Evolutionary conservation across 2,888 invertebrate species (phyloP).

Genomic region (Pantelozetes paolii): DNA sequence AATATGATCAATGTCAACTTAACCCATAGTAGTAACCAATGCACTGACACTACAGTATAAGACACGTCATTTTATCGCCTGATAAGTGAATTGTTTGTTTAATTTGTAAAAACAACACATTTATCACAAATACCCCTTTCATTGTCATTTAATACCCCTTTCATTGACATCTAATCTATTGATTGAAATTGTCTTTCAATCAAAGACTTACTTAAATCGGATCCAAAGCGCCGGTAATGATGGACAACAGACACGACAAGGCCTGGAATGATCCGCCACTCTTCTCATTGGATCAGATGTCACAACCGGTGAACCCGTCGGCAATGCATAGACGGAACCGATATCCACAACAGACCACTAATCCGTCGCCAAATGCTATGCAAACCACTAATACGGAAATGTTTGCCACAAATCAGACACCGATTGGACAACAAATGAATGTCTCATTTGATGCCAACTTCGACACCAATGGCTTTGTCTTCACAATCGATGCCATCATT

Average conservation of each 20-base stretch:
- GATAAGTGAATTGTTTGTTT: no score
- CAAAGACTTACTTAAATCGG: not conserved
- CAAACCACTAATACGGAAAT: no score
- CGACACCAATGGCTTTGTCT: not conserved
- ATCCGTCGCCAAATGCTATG: no score
- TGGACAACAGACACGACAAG: constrained; percentile 34
- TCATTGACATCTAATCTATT: no score
- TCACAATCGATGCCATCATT: not conserved
- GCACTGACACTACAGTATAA: no score
- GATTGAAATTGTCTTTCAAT: not conserved
- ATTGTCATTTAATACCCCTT: no score
- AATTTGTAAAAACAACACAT: no score
- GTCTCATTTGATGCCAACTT: not conserved
- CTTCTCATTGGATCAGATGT: constrained; percentile 42
- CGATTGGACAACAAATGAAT: not conserved
- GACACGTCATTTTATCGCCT: no score
- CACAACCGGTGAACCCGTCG: constrained; percentile 9
- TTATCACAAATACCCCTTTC: no score
- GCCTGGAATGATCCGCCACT: constrained; percentile 43
- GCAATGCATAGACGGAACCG: constrained; percentile 19
- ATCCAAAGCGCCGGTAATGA: not conserved
- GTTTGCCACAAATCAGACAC: not conserved
- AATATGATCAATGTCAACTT: no score
- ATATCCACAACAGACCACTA: constrained; percentile 30
- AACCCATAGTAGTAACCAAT: no score